A percentile compares a stretch with the other conserved stretches of the same genome.
Evolutionary conservation across 1,140 invertebrate species (phyloP).

Genomic region (Bombus waltoni): DNA sequence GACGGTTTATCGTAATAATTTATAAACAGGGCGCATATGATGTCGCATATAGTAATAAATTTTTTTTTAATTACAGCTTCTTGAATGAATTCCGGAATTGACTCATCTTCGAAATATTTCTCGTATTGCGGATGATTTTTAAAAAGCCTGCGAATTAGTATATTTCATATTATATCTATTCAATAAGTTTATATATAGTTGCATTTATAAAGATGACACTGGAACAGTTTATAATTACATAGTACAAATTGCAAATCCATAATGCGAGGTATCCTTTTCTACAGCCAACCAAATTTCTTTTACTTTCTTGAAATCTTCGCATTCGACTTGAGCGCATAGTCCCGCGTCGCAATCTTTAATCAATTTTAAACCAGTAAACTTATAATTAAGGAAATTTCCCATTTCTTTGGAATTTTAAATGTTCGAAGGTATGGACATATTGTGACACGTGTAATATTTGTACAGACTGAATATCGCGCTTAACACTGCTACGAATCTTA

Average conservation of each 20-base stretch:
- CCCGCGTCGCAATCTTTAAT: too few relatives aligned
- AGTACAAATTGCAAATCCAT: conserved; percentile 6
- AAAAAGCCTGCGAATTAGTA: neutral
- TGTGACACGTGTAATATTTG: neutral
- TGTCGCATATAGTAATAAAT: conserved; percentile 36
- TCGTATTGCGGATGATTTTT: conserved; percentile 18
- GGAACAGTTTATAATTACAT: neutral
- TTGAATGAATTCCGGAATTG: conserved; percentile 9
- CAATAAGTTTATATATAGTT: neutral
- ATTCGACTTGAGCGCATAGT: neutral
- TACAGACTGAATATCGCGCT: conserved; percentile 9
- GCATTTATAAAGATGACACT: neutral
- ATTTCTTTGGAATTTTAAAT: neutral
- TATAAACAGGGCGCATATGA: conserved; percentile 24
- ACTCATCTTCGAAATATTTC: conserved; percentile 15
- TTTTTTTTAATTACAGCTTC: conserved; percentile 53
- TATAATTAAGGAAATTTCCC: neutral
- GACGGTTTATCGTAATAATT: conserved; percentile 42
- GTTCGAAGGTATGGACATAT: neutral
- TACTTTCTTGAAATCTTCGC: neutral
- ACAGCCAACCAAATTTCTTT: conserved; percentile 5
- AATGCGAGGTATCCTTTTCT: neutral
- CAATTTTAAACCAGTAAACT: neutral
- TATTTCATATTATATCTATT: neutral
- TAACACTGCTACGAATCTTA: neutral